These are phyloP conservation scores for Aproaerema taeniolella DNA, from an alignment of 2,888 invertebrate genomes.

Conservation along the genomic window DNA sequence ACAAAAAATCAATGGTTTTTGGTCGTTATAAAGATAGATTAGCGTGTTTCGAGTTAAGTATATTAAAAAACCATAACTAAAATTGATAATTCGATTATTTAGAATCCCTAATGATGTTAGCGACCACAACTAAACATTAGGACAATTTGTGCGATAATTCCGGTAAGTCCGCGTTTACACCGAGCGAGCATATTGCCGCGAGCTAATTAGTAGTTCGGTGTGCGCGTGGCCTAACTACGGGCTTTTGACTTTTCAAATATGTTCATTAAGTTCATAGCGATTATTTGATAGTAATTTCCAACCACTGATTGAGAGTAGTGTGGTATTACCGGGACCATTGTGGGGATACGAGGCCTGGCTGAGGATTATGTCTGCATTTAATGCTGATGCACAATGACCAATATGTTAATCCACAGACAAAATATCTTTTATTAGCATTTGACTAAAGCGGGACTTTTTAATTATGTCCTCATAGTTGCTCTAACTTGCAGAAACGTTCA, in stretches of 20 bases:
- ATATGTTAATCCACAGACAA: constrained; percentile 11
- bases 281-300: constrained; percentile 47
- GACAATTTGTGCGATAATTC: constrained; percentile 71
- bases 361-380: constrained; percentile 36
- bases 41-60: no score
- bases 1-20: no score
- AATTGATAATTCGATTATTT: no score
- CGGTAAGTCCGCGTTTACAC: constrained; percentile 65
- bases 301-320: constrained; percentile 12
- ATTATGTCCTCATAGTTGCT: no score
- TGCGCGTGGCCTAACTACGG: constrained; percentile 49
- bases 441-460: constrained; percentile 2
- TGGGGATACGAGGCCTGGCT: neutral
- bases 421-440: constrained; percentile 5
- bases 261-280: constrained; percentile 58
- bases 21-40: no score
- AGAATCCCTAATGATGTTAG: constrained; percentile 43
- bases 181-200: constrained; percentile 46
- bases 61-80: no score
- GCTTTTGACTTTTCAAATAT: constrained; percentile 74
- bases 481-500: no score
- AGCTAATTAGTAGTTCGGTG: constrained; percentile 62
- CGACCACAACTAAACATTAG: constrained; percentile 68
- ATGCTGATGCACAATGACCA: constrained; percentile 17
- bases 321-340: neutral